Conservation (phyloP, 1,140 invertebrate species). For the Cylas formicarius region DNA sequence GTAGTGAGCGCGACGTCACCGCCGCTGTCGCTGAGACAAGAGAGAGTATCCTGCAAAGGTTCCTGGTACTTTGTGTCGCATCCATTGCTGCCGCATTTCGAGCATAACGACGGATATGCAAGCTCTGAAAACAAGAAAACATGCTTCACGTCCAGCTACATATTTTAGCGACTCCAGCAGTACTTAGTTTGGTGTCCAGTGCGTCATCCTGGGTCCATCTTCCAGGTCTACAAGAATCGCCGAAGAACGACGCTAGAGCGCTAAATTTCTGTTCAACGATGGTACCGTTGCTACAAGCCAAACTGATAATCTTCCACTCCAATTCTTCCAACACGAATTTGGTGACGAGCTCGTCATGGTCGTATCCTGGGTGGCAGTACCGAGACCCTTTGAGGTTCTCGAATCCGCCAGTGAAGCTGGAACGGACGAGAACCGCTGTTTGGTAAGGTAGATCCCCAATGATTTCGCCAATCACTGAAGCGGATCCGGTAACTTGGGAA, state of each 20-base stretch:
- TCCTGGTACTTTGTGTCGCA: conserved; percentile 13
- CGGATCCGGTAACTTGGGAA: conserved; percentile 13
- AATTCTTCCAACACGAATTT: conserved; percentile 52
- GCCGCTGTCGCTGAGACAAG: conserved; percentile 45
- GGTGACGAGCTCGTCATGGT: conserved; percentile 48
- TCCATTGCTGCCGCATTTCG: conserved; percentile 41
- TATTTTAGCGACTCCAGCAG: conserved; percentile 36
- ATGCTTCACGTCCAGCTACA: conserved; percentile 1
- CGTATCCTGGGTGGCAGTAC: conserved; percentile 59
- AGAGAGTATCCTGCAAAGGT: conserved; percentile 40
- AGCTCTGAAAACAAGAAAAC: conserved; percentile 40
- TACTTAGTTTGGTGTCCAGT: conserved; percentile 52
- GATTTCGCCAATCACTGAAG: conserved; percentile 22
- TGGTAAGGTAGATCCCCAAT: conserved; percentile 44
- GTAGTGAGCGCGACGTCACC: conserved; percentile 52
- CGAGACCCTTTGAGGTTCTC: conserved; percentile 43
- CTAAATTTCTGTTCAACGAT: conserved; percentile 50
- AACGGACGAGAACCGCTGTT: conserved; percentile 49
- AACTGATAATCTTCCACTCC: conserved; percentile 43
- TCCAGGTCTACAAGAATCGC: conserved; percentile 57
- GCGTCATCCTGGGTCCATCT: conserved; percentile 50
- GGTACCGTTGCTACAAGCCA: conserved; percentile 29
- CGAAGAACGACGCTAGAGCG: conserved; percentile 51
- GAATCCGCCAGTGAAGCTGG: conserved; percentile 38
- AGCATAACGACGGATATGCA: conserved; percentile 46